These are phyloP conservation scores for Podiceps cristatus DNA, from an alignment of 2,113 vertebrate species.

Conservation along the genomic window DNA sequence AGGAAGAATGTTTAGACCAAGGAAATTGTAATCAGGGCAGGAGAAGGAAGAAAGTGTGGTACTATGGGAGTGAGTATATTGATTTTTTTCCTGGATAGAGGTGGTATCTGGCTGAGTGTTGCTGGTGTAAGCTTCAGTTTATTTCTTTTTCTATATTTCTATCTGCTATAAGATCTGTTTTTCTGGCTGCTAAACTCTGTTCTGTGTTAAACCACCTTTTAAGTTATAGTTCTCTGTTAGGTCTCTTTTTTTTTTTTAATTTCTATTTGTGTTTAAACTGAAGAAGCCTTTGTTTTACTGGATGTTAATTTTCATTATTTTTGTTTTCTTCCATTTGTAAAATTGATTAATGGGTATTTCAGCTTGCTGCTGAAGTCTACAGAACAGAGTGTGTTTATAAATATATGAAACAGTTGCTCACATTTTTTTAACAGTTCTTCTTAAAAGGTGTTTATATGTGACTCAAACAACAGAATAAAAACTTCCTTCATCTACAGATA, in stretches of 20 bases:
- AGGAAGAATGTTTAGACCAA: not conserved
- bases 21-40: not conserved
- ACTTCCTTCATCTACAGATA: not conserved
- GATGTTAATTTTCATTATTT: not conserved
- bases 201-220: not conserved
- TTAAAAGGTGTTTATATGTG: not conserved
- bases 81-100: not conserved
- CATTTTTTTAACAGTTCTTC: constrained; percentile 6
- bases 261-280: not conserved
- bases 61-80: not conserved
- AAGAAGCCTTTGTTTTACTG: not conserved
- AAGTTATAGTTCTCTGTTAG: not conserved
- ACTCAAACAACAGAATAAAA: not conserved
- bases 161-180: not conserved
- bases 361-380: not conserved
- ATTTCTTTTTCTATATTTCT: too few relatives aligned
- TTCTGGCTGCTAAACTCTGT: not conserved
- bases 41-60: not conserved
- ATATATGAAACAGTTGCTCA: not conserved
- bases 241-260: not conserved
- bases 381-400: not conserved
- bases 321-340: not conserved
- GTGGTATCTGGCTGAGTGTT: not conserved
- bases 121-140: not conserved
- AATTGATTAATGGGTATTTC: not conserved